These are phyloP conservation scores for Triops longicaudatus DNA, from an alignment of 1,140 invertebrate species.

Conservation along the genomic window DNA sequence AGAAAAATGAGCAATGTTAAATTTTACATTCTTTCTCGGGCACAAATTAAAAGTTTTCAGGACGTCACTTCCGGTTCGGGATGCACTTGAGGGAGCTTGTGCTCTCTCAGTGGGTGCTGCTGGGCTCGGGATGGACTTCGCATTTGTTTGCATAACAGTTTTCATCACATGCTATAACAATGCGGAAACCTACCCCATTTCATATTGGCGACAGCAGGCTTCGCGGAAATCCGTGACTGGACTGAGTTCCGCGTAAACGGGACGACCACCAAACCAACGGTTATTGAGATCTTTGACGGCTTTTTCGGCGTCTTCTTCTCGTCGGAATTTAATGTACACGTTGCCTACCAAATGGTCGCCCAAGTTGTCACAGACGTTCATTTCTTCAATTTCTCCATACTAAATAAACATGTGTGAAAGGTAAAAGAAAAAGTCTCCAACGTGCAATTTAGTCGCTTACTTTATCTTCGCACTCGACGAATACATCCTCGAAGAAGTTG, in stretches of 20 bases:
- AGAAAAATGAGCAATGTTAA: slow-evolving; percentile 15
- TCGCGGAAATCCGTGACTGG: slow-evolving; percentile 98
- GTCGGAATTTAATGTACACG: slow-evolving; percentile 97
- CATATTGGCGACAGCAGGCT: slow-evolving; percentile 97
- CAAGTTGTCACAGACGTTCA: slow-evolving; percentile 99
- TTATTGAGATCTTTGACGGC: slow-evolving; percentile 95
- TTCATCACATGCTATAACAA: not conserved
- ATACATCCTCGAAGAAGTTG: slow-evolving; percentile 99
- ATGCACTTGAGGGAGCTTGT: slow-evolving; percentile 17
- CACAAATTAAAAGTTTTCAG: not conserved
- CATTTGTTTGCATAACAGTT: not conserved
- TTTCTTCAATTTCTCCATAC: slow-evolving; percentile 99
- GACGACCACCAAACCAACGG: slow-evolving; percentile 97
- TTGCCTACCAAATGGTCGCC: slow-evolving; percentile 97
- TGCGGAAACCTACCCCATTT: slow-evolving; percentile 68
- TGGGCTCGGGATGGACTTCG: slow-evolving; percentile 12
- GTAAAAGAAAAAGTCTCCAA: slow-evolving; percentile 11
- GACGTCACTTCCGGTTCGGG: slow-evolving; percentile 21
- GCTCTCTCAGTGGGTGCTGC: slow-evolving; percentile 19
- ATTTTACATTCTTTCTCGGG: slow-evolving; percentile 2
- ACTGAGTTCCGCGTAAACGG: slow-evolving; percentile 94
- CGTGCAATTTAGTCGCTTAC: slow-evolving; percentile 36
- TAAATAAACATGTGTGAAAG: slow-evolving; percentile 33
- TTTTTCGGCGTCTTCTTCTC: slow-evolving; percentile 96
- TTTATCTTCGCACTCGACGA: slow-evolving; percentile 95